A percentile compares a stretch with the other conserved stretches of the same genome.
phyloP scores from a whole-genome alignment of 2,113 vertebrate genomes.

The Chrysemys picta region DNA sequence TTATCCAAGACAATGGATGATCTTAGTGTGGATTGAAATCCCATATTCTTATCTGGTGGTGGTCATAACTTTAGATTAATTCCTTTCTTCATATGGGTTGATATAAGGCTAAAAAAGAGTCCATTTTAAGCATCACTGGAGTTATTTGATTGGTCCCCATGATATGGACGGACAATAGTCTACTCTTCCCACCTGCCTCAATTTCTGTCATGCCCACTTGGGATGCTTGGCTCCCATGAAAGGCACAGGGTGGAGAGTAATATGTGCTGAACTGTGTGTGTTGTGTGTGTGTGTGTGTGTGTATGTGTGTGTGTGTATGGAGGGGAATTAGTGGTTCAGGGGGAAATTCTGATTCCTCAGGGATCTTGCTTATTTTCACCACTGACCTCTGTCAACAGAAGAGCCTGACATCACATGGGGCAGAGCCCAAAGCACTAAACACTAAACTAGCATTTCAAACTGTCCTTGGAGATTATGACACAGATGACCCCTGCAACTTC shows the following conservation, averaged over 20 bases:
- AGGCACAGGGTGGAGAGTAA: not conserved
- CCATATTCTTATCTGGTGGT: not conserved
- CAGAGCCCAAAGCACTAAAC: not conserved
- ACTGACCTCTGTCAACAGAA: rapidly evolving
- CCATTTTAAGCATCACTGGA: not conserved
- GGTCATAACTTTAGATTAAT: not conserved
- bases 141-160: not conserved
- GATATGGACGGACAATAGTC: not conserved
- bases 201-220: not conserved
- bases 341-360: not conserved
- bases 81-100: not conserved
- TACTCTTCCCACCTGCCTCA: not conserved
- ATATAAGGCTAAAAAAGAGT: not conserved
- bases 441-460: not conserved
- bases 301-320: rapidly evolving
- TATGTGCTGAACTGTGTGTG: not conserved
- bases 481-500: not conserved
- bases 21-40: not conserved
- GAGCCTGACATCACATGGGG: not conserved
- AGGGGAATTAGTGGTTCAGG: rapidly evolving
- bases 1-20: not conserved
- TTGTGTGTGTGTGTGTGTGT: no score
- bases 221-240: not conserved
- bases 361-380: not conserved
- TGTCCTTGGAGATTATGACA: not conserved